A percentile compares a stretch with the other conserved stretches of the same genome.
These are phyloP conservation scores for Halesus radiatus DNA, from an alignment of 1,140 invertebrate species.

Conservation along the genomic window DNA sequence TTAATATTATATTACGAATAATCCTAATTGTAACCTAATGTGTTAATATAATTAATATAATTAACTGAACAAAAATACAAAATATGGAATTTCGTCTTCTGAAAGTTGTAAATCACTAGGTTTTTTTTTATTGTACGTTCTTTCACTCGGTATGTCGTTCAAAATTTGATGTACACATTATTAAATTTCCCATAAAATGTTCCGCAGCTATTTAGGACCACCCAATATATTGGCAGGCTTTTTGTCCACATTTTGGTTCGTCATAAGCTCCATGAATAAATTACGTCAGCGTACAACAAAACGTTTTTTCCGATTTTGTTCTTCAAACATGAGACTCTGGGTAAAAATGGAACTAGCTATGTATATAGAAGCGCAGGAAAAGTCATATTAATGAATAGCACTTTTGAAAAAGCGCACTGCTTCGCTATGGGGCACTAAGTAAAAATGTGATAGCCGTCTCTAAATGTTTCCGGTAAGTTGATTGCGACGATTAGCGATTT, in stretches of 20 bases:
- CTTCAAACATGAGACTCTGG: not conserved
- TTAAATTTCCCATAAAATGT: slow-evolving; percentile 5
- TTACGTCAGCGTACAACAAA: slow-evolving; percentile 21
- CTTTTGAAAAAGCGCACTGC: too few relatives aligned
- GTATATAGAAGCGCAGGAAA: not conserved
- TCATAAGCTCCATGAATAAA: slow-evolving; percentile 27
- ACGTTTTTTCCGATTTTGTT: not conserved
- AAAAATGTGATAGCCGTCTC: not conserved
- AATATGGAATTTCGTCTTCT: too few relatives aligned
- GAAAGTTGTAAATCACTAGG: too few relatives aligned
- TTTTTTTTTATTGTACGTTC: too few relatives aligned
- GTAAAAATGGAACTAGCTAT: not conserved
- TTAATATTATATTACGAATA: too few relatives aligned
- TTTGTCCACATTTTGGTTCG: slow-evolving; percentile 14
- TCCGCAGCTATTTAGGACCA: not conserved
- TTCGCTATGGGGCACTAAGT: too few relatives aligned
- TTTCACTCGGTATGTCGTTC: too few relatives aligned
- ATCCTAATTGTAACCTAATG: too few relatives aligned
- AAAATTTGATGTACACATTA: too few relatives aligned
- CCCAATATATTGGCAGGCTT: slow-evolving; percentile 6
- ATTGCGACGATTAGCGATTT: too few relatives aligned
- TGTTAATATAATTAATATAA: too few relatives aligned
- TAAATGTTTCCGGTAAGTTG: not conserved
- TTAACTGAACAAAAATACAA: too few relatives aligned
- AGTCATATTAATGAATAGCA: not conserved